Evolutionary conservation across 1,140 invertebrate genomes (phyloP).

Genomic region (Trichogramma pretiosum): DNA sequence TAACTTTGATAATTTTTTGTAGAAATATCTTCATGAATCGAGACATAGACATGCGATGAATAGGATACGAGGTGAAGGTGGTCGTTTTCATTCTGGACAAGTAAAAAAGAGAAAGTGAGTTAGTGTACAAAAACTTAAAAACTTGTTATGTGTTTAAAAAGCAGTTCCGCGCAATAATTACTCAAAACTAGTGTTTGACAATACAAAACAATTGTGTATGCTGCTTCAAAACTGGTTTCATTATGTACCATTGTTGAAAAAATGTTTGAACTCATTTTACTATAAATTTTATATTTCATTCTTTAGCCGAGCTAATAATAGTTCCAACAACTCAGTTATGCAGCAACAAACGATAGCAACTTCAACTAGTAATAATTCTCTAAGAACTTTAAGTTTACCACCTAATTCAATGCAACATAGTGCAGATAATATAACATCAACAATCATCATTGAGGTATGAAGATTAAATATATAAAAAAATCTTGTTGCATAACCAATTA

Average conservation of each 20-base stretch:
- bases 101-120: slow-evolving; percentile 52
- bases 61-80: slow-evolving; percentile 89
- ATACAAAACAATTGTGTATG: too few relatives aligned
- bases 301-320: slow-evolving; percentile 22
- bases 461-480: not conserved
- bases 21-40: slow-evolving; percentile 99
- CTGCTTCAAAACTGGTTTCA: too few relatives aligned
- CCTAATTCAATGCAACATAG: slow-evolving; percentile 30
- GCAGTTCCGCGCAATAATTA: too few relatives aligned
- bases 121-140: too few relatives aligned
- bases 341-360: slow-evolving; percentile 29
- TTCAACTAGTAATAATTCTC: slow-evolving; percentile 26
- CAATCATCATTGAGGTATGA: slow-evolving; percentile 36
- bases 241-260: too few relatives aligned
- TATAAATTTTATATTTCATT: too few relatives aligned
- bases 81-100: slow-evolving; percentile 81
- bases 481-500: not conserved
- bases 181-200: too few relatives aligned
- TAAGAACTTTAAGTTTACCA: slow-evolving; percentile 31
- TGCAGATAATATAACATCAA: slow-evolving; percentile 32
- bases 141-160: too few relatives aligned
- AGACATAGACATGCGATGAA: slow-evolving; percentile 97
- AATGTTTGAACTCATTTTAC: too few relatives aligned
- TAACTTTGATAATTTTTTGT: slow-evolving; percentile 22
- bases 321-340: slow-evolving; percentile 23